phyloP scores from a whole-genome alignment of 2,888 invertebrate genomes.

The Hydraecia micacea region DNA sequence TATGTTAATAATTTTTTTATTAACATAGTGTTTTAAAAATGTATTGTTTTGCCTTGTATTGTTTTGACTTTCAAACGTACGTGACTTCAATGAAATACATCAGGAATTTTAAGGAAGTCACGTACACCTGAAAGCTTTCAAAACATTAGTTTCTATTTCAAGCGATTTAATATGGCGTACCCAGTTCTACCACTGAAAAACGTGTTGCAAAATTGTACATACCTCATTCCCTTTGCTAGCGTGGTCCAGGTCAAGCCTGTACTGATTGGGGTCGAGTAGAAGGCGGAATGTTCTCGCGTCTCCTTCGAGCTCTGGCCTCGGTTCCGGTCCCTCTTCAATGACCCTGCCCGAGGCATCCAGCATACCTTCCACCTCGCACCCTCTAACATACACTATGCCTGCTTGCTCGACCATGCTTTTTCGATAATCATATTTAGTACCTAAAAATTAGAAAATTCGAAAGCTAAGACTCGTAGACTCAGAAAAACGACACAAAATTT shows the following conservation, averaged over 20 bases:
- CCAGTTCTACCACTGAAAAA: background rate
- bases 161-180: background rate
- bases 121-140: slow-evolving; percentile 26
- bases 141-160: slow-evolving; percentile 43
- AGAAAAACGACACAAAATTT: background rate
- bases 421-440: slow-evolving; percentile 95
- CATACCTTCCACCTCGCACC: slow-evolving; percentile 99
- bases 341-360: slow-evolving; percentile 98
- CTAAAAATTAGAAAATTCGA: slow-evolving; percentile 71
- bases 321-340: slow-evolving; percentile 98
- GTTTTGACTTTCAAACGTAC: slow-evolving; percentile 19
- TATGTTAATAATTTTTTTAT: too few relatives aligned
- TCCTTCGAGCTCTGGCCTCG: slow-evolving; percentile 95
- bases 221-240: slow-evolving; percentile 95
- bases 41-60: background rate
- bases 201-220: slow-evolving; percentile 37
- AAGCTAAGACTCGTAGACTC: background rate
- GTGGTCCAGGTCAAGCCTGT: slow-evolving; percentile 96
- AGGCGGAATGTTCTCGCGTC: slow-evolving; percentile 98
- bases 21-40: background rate
- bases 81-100: slow-evolving; percentile 26
- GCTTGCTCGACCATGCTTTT: slow-evolving; percentile 97
- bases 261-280: slow-evolving; percentile 99
- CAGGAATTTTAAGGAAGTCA: background rate
- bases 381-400: slow-evolving; percentile 97